Conservation (phyloP, 1,140 invertebrate species). For the Oppia nitens region DNA sequence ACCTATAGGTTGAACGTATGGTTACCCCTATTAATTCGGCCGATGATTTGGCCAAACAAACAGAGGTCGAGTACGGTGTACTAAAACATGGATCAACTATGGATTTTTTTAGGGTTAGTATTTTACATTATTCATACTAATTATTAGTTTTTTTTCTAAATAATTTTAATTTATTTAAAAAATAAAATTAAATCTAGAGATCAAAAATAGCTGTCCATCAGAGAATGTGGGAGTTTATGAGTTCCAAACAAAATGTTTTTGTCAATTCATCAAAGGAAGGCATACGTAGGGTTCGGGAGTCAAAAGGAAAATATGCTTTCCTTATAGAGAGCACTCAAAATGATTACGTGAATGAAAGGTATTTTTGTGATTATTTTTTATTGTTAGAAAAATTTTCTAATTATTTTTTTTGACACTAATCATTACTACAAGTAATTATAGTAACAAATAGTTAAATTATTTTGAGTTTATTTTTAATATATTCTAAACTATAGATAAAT, state of each 20-base stretch:
- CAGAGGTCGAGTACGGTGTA: conserved; percentile 78
- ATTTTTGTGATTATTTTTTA: no score
- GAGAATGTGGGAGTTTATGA: conserved; percentile 80
- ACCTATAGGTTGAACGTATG: conserved; percentile 62
- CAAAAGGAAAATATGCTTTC: conserved; percentile 81
- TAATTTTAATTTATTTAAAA: not conserved
- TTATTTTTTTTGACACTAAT: no score
- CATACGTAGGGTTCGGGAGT: conserved; percentile 55
- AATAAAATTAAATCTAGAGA: conserved; percentile 37
- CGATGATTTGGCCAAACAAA: conserved; percentile 80
- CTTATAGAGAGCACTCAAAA: conserved; percentile 84
- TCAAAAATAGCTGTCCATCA: conserved; percentile 76
- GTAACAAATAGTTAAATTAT: no score
- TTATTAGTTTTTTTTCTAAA: not conserved
- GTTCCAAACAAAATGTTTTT: conserved; percentile 59
- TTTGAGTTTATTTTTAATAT: no score
- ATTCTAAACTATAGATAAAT: no score
- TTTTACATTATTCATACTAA: not conserved
- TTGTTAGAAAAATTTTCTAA: no score
- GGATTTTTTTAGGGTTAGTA: conserved; percentile 72
- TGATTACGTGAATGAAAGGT: conserved; percentile 77
- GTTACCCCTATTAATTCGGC: conserved; percentile 82
- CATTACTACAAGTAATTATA: no score
- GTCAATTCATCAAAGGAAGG: conserved; percentile 66
- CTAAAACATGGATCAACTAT: conserved; percentile 56